These are phyloP conservation scores for Hirudo medicinalis DNA, from an alignment of 1,140 invertebrate genomes.

Conservation along the genomic window DNA sequence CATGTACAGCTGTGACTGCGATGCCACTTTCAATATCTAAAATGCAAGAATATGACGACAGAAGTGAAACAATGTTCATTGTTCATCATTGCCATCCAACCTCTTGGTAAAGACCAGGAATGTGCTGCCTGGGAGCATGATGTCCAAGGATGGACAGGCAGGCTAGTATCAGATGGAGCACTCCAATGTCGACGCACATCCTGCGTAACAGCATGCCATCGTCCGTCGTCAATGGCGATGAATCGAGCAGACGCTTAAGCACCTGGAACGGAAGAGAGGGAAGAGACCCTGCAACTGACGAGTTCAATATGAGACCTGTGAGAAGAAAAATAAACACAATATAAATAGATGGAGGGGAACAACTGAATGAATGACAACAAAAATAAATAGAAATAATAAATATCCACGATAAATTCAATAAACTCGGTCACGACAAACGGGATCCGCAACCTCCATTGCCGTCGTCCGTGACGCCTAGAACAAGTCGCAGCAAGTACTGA, in stretches of 20 bases:
- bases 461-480: slow-evolving; percentile 75
- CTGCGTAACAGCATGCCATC: slow-evolving; percentile 63
- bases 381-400: too few species aligned
- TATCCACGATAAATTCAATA: too few species aligned
- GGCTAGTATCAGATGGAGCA: slow-evolving; percentile 65
- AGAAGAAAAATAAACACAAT: not conserved
- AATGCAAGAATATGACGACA: not conserved
- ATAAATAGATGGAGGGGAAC: not conserved
- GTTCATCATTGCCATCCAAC: slow-evolving; percentile 29
- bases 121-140: slow-evolving; percentile 46
- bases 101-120: slow-evolving; percentile 44
- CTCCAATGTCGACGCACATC: slow-evolving; percentile 66
- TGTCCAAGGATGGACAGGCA: slow-evolving; percentile 79
- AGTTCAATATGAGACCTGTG: slow-evolving; percentile 58
- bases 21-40: slow-evolving; percentile 6
- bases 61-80: not conserved
- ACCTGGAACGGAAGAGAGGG: slow-evolving; percentile 79
- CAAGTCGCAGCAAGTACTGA: slow-evolving; percentile 65
- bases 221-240: slow-evolving; percentile 62
- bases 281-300: slow-evolving; percentile 57
- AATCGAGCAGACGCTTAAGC: slow-evolving; percentile 62
- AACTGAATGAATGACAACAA: too few species aligned
- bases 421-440: too few species aligned
- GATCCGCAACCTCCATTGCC: slow-evolving; percentile 38
- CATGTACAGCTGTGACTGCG: not conserved